phyloP scores from a whole-genome alignment of 1,140 invertebrate species.

The Drosophila ercepeae region DNA sequence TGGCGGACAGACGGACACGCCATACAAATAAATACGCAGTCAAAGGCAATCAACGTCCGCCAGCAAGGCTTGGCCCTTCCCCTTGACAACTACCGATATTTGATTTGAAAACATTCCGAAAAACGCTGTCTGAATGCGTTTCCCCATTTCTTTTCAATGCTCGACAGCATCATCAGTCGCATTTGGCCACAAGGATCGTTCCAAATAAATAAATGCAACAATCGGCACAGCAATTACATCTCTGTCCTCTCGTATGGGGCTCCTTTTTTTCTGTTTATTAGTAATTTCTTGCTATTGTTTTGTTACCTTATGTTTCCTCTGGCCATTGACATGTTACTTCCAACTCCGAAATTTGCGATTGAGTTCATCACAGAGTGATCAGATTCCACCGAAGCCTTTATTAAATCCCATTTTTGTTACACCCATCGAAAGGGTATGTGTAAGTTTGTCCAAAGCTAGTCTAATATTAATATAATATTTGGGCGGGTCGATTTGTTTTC shows the following conservation, averaged over 20 bases:
- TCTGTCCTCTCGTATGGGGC: constrained; percentile 12
- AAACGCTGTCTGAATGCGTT: constrained; percentile 58
- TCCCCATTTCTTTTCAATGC: constrained; percentile 43
- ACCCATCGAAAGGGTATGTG: no score
- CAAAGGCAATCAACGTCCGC: constrained; percentile 72
- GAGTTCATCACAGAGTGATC: neutral
- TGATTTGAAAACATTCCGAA: constrained; percentile 77
- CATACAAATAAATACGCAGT: constrained; percentile 75
- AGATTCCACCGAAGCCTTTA: neutral
- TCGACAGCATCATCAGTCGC: constrained; percentile 52
- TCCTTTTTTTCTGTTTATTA: constrained; percentile 37
- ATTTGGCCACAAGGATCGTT: constrained; percentile 43
- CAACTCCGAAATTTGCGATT: neutral
- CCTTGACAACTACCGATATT: constrained; percentile 66
- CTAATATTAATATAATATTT: no score
- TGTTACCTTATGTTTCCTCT: constrained; percentile 62
- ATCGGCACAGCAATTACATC: constrained; percentile 59
- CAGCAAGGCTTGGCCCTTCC: constrained; percentile 23
- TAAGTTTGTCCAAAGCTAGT: no score
- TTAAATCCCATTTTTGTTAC: neutral
- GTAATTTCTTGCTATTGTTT: constrained; percentile 18
- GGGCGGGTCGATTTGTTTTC: no score
- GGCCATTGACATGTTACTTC: constrained; percentile 22
- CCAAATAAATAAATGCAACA: constrained; percentile 61
- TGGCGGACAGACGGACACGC: no score